These are phyloP conservation scores for Pteronotus mesoamericanus DNA, from an alignment of 2,797 vertebrate species.

Conservation along the genomic window DNA sequence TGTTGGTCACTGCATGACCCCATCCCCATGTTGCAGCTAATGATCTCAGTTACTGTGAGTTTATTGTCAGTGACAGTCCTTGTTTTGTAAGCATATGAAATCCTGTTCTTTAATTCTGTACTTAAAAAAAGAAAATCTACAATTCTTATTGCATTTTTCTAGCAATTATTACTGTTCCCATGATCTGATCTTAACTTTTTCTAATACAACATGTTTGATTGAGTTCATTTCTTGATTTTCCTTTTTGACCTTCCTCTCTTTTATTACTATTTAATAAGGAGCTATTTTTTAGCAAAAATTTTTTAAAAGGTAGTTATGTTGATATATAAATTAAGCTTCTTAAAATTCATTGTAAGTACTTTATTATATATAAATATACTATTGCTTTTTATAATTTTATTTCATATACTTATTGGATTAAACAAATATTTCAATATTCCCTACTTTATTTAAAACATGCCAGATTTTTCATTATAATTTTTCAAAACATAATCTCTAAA, in stretches of 20 bases:
- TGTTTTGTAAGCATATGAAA: neutral
- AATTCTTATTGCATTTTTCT: neutral
- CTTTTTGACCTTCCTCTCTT: neutral
- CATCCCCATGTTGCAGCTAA: neutral
- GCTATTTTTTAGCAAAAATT: neutral
- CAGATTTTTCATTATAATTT: neutral
- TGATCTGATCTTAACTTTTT: neutral
- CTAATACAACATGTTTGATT: neutral
- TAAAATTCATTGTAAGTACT: neutral
- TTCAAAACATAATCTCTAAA: neutral
- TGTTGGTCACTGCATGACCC: neutral
- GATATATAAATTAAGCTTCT: neutral
- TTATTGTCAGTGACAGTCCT: neutral
- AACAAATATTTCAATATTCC: neutral
- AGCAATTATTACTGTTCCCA: neutral
- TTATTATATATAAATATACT: neutral
- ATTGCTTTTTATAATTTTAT: neutral
- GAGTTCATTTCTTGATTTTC: neutral
- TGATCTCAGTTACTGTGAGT: neutral
- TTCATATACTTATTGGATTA: neutral
- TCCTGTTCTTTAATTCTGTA: neutral
- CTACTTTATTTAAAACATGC: neutral
- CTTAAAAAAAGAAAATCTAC: neutral
- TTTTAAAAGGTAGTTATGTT: neutral
- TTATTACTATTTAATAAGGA: neutral